Evolutionary conservation across 2,113 vertebrate species (phyloP).

Genomic region (Oryzias celebensis): DNA sequence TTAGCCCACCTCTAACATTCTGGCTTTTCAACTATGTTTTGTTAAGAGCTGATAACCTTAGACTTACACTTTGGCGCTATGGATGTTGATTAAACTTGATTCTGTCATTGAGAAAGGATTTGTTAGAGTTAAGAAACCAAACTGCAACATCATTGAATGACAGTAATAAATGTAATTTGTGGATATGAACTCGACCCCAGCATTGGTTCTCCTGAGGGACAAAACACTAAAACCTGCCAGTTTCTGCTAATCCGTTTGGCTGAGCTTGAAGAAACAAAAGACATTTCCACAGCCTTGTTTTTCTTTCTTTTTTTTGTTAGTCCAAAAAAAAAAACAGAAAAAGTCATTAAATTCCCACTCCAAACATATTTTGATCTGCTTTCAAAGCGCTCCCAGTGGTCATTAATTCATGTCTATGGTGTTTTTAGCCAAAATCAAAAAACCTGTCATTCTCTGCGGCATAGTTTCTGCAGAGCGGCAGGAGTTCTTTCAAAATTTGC

Average conservation of each 20-base stretch:
- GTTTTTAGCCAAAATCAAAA: no score
- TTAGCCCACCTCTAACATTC: no score
- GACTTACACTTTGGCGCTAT: background rate
- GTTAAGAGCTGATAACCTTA: no score
- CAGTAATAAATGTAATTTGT: slow-evolving; percentile 11
- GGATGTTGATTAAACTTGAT: background rate
- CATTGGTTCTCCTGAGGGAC: slow-evolving; percentile 8
- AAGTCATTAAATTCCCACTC: no score
- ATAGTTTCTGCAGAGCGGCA: no score
- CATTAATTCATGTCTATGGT: no score
- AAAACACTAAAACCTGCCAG: slow-evolving; percentile 27
- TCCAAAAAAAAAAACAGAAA: slow-evolving; percentile 11
- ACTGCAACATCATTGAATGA: slow-evolving; percentile 6
- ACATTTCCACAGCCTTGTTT: slow-evolving; percentile 9
- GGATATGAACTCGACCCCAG: slow-evolving; percentile 19
- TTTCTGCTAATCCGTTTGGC: slow-evolving; percentile 13
- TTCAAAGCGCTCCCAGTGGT: no score
- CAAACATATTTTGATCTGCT: no score
- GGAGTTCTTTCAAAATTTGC: no score
- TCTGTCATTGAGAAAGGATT: background rate
- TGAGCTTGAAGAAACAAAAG: slow-evolving; percentile 12
- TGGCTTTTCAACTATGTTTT: no score
- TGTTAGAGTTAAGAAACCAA: slow-evolving; percentile 6
- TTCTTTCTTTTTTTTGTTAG: slow-evolving; percentile 8
- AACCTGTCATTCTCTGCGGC: no score